These are phyloP conservation scores for Rhagologus leucostigma DNA, from an alignment of 2,113 vertebrate genomes.

Conservation along the genomic window DNA sequence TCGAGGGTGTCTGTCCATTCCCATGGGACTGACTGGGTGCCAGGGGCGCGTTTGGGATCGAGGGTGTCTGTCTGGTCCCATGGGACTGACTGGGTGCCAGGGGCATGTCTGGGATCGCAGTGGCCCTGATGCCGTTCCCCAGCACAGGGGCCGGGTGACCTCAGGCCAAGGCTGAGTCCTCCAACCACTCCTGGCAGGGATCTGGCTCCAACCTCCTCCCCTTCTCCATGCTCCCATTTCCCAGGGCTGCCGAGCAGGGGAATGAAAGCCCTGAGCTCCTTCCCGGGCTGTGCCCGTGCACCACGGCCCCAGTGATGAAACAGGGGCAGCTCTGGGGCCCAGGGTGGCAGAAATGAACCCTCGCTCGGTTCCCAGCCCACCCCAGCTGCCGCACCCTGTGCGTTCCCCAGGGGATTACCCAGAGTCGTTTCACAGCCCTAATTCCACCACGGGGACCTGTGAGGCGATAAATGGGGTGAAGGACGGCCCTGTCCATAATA, in stretches of 20 bases:
- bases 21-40: neutral
- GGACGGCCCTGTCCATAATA: neutral
- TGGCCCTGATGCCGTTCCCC: neutral
- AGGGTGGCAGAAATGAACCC: neutral
- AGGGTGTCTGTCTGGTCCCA: neutral
- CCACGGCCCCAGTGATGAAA: too few species aligned
- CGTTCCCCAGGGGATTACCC: neutral
- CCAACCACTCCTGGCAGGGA: neutral
- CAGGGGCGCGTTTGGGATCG: neutral
- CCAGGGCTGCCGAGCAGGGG: neutral
- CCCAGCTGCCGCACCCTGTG: neutral
- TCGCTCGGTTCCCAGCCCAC: neutral
- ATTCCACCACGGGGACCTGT: neutral
- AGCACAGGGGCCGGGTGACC: neutral
- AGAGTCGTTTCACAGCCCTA: neutral
- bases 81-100: neutral
- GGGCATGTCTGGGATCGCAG: neutral
- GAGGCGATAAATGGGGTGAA: neutral
- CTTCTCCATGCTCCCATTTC: neutral
- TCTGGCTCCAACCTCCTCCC: neutral
- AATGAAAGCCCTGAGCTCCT: neutral
- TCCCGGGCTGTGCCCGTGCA: neutral
- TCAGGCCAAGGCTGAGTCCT: neutral
- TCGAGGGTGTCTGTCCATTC: neutral
- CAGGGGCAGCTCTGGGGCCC: neutral